These are phyloP conservation scores for Tinea pellionella DNA, from an alignment of 2,888 invertebrate species.

Conservation along the genomic window DNA sequence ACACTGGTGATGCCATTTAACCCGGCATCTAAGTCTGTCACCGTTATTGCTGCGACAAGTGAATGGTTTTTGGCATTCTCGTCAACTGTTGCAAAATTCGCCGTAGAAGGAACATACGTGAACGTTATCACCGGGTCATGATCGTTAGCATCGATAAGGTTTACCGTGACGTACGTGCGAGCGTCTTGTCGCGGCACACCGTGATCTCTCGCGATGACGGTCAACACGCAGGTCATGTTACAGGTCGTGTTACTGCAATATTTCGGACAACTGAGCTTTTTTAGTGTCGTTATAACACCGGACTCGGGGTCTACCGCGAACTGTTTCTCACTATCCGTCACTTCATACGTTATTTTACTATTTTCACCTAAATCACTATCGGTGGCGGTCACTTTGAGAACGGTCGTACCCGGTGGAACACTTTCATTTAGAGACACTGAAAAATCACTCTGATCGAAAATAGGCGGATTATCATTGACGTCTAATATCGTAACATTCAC, in stretches of 20 bases:
- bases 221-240: slow-evolving; percentile 94
- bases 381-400: slow-evolving; percentile 91
- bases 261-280: slow-evolving; percentile 83
- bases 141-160: slow-evolving; percentile 92
- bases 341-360: slow-evolving; percentile 90
- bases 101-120: slow-evolving; percentile 85
- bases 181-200: slow-evolving; percentile 93
- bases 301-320: slow-evolving; percentile 93
- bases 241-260: slow-evolving; percentile 79
- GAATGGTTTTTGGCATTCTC: slow-evolving; percentile 93
- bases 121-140: slow-evolving; percentile 93
- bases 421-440: slow-evolving; percentile 93
- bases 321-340: slow-evolving; percentile 86
- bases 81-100: slow-evolving; percentile 90
- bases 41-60: slow-evolving; percentile 92
- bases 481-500: slow-evolving; percentile 92
- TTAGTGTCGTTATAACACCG: slow-evolving; percentile 87
- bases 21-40: slow-evolving; percentile 92
- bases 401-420: slow-evolving; percentile 88
- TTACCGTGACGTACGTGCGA: slow-evolving; percentile 92
- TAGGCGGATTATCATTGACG: slow-evolving; percentile 94
- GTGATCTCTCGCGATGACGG: slow-evolving; percentile 93
- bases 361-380: slow-evolving; percentile 95
- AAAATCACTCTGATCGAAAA: slow-evolving; percentile 95
- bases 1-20: slow-evolving; percentile 90